Conservation (phyloP, 2,888 invertebrate species). For the Mythimna lalbum region DNA sequence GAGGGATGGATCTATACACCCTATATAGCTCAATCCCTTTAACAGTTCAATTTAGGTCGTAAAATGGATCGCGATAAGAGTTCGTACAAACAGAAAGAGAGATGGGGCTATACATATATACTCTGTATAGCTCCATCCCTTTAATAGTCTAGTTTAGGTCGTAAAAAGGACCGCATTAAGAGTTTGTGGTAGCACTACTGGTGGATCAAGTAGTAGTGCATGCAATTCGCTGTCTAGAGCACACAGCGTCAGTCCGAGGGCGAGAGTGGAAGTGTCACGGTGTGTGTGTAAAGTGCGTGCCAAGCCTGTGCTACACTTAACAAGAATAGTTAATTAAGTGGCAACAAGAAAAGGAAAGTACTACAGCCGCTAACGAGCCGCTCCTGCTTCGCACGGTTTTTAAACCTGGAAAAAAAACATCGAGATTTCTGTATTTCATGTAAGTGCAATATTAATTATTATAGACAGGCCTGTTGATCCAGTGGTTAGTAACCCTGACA, state of each 20-base stretch:
- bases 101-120: no score
- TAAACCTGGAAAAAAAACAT: not conserved
- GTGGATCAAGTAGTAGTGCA: not conserved
- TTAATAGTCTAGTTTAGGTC: no score
- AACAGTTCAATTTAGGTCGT: no score
- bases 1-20: no score
- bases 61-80: no score
- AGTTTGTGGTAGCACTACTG: not conserved
- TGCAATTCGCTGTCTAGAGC: not conserved
- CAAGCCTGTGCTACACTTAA: constrained; percentile 1
- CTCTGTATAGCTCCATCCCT: no score
- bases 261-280: constrained; percentile 8
- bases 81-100: no score
- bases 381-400: not conserved
- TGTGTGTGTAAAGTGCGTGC: constrained; percentile 10
- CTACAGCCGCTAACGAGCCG: not conserved
- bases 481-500: no score
- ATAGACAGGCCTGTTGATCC: no score
- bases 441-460: constrained; percentile 1
- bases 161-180: no score
- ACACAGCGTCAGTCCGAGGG: constrained; percentile 1
- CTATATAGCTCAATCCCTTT: no score
- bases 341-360: constrained; percentile 5
- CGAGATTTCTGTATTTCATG: not conserved
- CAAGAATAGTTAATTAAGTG: constrained; percentile 9